Base-by-base conservation (phyloP, 2,113 vertebrate species). In the Melanotaenia duboulayi region DNA sequence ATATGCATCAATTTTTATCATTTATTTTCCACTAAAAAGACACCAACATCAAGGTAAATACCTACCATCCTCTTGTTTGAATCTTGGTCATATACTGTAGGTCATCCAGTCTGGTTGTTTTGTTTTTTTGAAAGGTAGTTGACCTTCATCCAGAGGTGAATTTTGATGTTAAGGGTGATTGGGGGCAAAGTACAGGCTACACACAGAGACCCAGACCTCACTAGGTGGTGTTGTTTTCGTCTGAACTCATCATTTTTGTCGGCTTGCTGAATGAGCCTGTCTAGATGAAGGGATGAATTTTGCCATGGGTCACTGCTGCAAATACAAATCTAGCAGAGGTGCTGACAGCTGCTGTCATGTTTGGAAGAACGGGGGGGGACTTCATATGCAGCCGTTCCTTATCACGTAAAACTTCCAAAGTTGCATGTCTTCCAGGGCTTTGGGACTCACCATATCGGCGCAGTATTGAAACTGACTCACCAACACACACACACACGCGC, bases 341-440 rank as follows among this genome's bases (percentile, higher is more conserved):
- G 65, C 61, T 91, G 91, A 90, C 20, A 64, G 63, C 57, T 89
- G 82, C 90, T 91, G 91, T 93, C 92, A 91, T 82, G 84, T 93
- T 82, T 71, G 71, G 86, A 78, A 86, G 89, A 78, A 67, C 89
- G 75, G 86, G 62, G 83, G 83, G 72, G 91, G 87, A 85, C 86
- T 89, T 85, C 80, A 82, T 84, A 65, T 75, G 87, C 72, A 23
- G 84, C 80, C 24, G 60, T 90, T 89, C 90, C 92, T 88, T 91
- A 92, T 88, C 89, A 14, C 24, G 37, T 57, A 54, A 35, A 8
- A 57, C 66, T 68, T 77, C 73, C 67, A 71, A 42, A 1, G 42
- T 39, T 23, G 48, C 13, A 13, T 59, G 76, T 81, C 46, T 61
- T 8, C 49, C 13, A 17, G 0, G 48, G 20, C 58, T 50, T 35